Percentiles rank a stretch among this genome's conserved stretches.
These are phyloP conservation scores for Penelope pileata DNA, from an alignment of 2,113 vertebrate genomes.

Conservation along the genomic window DNA sequence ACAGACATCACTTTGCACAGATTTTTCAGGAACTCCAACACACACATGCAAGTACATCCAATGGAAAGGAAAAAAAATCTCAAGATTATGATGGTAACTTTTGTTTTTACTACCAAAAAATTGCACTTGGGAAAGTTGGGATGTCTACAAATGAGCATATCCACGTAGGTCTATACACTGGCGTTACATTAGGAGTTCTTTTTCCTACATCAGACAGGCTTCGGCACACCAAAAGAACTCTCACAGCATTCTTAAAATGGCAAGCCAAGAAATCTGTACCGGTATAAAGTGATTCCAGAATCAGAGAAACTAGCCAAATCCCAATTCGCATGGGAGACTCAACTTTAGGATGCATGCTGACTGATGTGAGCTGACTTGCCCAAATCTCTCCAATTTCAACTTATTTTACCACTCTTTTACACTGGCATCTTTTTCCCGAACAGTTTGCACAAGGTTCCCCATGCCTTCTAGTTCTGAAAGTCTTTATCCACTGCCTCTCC, in stretches of 20 bases:
- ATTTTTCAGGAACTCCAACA: background rate
- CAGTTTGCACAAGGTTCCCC: background rate
- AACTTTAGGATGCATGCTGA: background rate
- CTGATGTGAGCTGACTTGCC: too few relatives aligned
- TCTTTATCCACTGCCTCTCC: background rate
- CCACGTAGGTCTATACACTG: background rate
- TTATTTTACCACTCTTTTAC: background rate
- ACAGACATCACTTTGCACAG: background rate
- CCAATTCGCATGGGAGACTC: background rate
- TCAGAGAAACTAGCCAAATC: background rate
- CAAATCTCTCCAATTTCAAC: background rate
- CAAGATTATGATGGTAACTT: background rate
- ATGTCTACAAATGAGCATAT: background rate
- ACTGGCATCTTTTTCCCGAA: rapidly evolving
- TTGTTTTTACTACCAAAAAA: background rate
- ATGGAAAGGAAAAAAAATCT: background rate
- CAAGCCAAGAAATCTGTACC: background rate
- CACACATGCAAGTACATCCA: background rate
- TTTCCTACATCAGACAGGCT: background rate
- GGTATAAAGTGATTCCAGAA: background rate
- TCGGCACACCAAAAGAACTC: background rate
- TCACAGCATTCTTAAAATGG: background rate
- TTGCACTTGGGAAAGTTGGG: background rate
- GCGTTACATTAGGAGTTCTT: background rate
- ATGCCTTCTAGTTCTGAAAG: background rate